These are phyloP conservation scores for Candidula unifasciata DNA, from an alignment of 2,888 invertebrate genomes.

Conservation along the genomic window DNA sequence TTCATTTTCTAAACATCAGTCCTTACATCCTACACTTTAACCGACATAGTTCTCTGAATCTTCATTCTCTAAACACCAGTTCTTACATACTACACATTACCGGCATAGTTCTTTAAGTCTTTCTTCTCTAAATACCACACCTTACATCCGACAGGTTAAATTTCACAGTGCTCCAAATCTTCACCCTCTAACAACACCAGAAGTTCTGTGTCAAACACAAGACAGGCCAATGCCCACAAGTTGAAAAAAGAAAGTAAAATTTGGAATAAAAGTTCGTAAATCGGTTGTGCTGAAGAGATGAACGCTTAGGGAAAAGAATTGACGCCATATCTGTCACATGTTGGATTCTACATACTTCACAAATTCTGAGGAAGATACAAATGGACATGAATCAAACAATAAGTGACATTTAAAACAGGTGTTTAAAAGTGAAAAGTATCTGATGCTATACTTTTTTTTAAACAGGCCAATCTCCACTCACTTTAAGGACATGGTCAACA, in stretches of 20 bases:
- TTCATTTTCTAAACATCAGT: too few species aligned
- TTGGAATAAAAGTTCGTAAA: not conserved
- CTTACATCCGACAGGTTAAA: too few species aligned
- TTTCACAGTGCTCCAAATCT: too few species aligned
- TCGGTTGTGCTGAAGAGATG: not conserved
- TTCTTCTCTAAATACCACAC: too few species aligned
- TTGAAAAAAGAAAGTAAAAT: not conserved
- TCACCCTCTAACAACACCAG: not conserved
- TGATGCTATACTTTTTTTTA: too few species aligned
- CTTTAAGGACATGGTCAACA: not conserved
- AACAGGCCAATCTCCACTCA: not conserved
- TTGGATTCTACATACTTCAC: constrained; percentile 34
- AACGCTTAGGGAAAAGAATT: not conserved
- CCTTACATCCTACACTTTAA: too few species aligned
- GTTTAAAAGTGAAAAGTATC: too few species aligned
- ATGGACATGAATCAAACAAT: not conserved
- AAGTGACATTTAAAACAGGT: too few species aligned
- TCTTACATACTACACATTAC: too few species aligned
- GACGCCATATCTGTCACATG: constrained; percentile 6
- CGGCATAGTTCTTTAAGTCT: too few species aligned
- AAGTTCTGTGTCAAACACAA: not conserved
- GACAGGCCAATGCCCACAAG: not conserved
- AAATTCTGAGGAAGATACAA: constrained; percentile 27
- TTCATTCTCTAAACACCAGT: too few species aligned
- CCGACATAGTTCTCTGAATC: too few species aligned